phyloP scores from a whole-genome alignment of 2,113 vertebrate species.

The Sula dactylatra region DNA sequence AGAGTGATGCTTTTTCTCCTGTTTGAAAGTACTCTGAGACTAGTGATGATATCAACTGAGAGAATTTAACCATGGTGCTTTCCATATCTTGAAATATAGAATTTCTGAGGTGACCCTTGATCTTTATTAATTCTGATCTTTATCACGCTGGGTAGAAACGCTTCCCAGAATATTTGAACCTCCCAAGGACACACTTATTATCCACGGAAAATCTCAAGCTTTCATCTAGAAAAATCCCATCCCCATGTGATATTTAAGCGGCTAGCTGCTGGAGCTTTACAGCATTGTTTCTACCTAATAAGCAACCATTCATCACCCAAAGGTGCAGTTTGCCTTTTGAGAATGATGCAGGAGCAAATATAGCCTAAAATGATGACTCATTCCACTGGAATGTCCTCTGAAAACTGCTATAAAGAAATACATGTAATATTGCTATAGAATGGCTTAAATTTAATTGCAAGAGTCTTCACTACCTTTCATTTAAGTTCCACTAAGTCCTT shows the following conservation, averaged over 20 bases:
- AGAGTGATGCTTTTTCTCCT: background rate
- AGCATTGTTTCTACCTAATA: background rate
- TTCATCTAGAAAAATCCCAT: background rate
- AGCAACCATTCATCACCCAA: conserved; percentile 15
- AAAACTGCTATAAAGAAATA: background rate
- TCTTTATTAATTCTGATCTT: background rate
- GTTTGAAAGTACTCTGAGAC: background rate
- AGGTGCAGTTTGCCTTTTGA: conserved; percentile 39
- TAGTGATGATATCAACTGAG: background rate
- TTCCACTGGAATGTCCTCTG: background rate
- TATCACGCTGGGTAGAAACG: background rate
- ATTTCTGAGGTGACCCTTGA: background rate
- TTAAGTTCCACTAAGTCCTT: background rate
- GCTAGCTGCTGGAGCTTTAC: background rate
- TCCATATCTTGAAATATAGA: background rate
- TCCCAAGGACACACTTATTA: background rate
- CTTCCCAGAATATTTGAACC: background rate
- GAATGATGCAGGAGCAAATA: background rate
- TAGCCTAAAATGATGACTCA: background rate
- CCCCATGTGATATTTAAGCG: background rate
- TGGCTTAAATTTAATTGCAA: background rate
- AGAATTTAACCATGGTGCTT: background rate
- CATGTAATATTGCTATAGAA: background rate
- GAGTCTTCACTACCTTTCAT: background rate
- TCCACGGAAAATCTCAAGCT: background rate